Conservation (phyloP, 92 coral and sea anemone species). For the Zoanthus solanderi region DNA sequence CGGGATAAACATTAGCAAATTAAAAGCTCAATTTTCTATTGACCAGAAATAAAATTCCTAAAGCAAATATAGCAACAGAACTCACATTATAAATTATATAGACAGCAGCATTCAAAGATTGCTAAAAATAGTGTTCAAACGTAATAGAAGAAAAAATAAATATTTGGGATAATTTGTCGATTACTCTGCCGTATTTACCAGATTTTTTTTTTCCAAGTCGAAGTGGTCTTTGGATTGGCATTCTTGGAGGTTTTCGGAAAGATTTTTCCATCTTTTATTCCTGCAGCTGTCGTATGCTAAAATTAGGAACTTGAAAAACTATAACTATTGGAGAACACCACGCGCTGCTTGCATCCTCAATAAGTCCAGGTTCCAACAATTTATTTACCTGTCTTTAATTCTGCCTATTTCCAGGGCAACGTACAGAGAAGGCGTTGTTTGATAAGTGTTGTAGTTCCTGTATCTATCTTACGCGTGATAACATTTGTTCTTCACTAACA, state of each 20-base stretch:
- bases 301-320: not conserved
- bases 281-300: not conserved
- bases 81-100: not conserved
- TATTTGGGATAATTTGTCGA: not conserved
- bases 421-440: conserved; percentile 13
- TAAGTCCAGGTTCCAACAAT: conserved; percentile 43
- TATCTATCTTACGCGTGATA: conserved; percentile 30
- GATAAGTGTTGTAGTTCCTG: conserved; percentile 10
- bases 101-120: not conserved
- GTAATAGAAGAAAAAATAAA: not conserved
- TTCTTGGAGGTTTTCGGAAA: conserved; percentile 6
- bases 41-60: conserved; percentile 5
- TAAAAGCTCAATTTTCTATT: not conserved
- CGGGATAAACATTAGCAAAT: not conserved
- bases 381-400: not conserved
- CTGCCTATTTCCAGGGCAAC: conserved; percentile 4
- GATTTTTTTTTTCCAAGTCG: conserved; percentile 2
- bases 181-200: not conserved
- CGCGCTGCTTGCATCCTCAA: conserved; percentile 58
- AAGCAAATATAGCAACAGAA: not conserved
- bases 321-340: conserved; percentile 62
- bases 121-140: not conserved
- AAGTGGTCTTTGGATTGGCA: not conserved
- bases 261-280: conserved; percentile 4
- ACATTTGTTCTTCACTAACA: conserved; percentile 11